These are phyloP conservation scores for Aphyosemion australe DNA, from an alignment of 2,113 vertebrate genomes.

Conservation along the genomic window DNA sequence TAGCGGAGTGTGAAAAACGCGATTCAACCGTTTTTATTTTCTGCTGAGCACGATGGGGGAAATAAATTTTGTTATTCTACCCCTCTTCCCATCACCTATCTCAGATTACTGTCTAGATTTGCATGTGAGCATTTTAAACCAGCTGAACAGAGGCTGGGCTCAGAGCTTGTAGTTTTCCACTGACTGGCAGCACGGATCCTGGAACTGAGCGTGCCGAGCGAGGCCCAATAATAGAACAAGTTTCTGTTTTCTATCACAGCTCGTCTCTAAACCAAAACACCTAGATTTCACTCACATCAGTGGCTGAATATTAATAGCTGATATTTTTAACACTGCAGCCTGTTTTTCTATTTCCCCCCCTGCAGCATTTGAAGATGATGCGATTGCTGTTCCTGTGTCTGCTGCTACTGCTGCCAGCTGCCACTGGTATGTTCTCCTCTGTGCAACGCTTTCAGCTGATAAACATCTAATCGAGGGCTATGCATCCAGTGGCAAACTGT, in stretches of 20 bases:
- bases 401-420: slow-evolving; percentile 73
- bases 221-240: slow-evolving; percentile 44
- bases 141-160: slow-evolving; percentile 15
- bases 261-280: slow-evolving; percentile 48
- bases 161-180: slow-evolving; percentile 55
- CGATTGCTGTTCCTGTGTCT: slow-evolving; percentile 76
- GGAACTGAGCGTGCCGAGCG: slow-evolving; percentile 30
- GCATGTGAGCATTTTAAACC: slow-evolving; percentile 16
- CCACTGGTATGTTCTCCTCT: slow-evolving; percentile 73
- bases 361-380: slow-evolving; percentile 80
- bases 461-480: slow-evolving; percentile 65
- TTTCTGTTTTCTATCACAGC: slow-evolving; percentile 41
- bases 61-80: slow-evolving; percentile 31
- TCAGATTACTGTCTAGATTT: slow-evolving; percentile 54
- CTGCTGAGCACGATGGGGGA: slow-evolving; percentile 64
- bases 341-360: slow-evolving; percentile 14
- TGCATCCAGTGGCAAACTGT: slow-evolving; percentile 19
- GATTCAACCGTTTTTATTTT: slow-evolving; percentile 26
- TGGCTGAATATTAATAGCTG: slow-evolving; percentile 57
- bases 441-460: slow-evolving; percentile 46
- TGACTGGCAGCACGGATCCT: slow-evolving; percentile 27
- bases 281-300: slow-evolving; percentile 52
- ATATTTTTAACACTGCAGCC: slow-evolving; percentile 59
- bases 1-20: slow-evolving; percentile 49
- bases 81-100: slow-evolving; percentile 14